Conservation (phyloP, 2,797 vertebrate genomes). For the Urosaurus nigricauda region DNA sequence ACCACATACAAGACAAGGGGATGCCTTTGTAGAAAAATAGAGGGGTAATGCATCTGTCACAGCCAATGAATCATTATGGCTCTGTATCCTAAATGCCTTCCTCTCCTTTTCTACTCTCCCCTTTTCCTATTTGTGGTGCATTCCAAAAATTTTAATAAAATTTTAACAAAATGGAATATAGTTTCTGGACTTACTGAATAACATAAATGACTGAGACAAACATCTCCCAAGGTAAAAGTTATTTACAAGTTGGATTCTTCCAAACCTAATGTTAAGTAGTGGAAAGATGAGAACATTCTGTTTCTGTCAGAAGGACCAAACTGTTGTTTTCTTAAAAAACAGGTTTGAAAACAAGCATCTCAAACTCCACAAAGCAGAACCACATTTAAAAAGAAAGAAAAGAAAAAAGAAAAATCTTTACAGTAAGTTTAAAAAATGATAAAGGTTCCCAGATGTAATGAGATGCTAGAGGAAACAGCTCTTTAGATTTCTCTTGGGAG, state of each 20-base stretch:
- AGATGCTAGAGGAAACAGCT: slow-evolving; percentile 71
- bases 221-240: not conserved
- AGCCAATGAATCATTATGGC: not conserved
- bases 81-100: not conserved
- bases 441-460: slow-evolving; percentile 71
- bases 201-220: slow-evolving; percentile 3
- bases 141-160: slow-evolving; percentile 13
- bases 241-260: slow-evolving; percentile 32
- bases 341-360: slow-evolving; percentile 39
- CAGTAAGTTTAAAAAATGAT: slow-evolving; percentile 69
- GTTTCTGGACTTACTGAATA: slow-evolving; percentile 33
- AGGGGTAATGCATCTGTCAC: not conserved
- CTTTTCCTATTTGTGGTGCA: not conserved
- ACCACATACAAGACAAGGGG: too few species aligned
- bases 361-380: slow-evolving; percentile 61
- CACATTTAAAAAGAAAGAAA: slow-evolving; percentile 47
- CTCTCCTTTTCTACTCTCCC: not conserved
- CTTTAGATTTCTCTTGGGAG: slow-evolving; percentile 75
- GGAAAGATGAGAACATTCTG: not conserved
- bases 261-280: slow-evolving; percentile 35
- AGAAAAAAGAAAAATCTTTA: slow-evolving; percentile 62
- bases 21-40: not conserved
- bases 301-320: slow-evolving; percentile 8
- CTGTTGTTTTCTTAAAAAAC: slow-evolving; percentile 32
- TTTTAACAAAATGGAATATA: not conserved